A percentile compares a stretch with the other conserved stretches of the same genome.
These are phyloP conservation scores for Bagarius yarrelli DNA, from an alignment of 2,113 vertebrate genomes.

Conservation along the genomic window DNA sequence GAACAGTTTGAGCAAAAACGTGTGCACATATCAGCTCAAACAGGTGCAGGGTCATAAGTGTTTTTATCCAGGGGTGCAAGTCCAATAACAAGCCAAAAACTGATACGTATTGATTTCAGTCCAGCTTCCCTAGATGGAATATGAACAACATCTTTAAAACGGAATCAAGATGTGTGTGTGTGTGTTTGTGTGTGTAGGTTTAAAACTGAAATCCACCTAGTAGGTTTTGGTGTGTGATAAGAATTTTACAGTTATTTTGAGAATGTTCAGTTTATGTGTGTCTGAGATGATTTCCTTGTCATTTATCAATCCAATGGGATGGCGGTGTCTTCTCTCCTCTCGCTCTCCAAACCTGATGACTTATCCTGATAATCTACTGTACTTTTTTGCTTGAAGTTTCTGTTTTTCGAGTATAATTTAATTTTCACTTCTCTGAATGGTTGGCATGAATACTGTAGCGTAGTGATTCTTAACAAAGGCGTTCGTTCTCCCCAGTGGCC, in stretches of 20 bases:
- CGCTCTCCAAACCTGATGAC: not conserved
- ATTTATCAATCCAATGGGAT: not conserved
- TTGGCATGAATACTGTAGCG: not conserved
- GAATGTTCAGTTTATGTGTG: not conserved
- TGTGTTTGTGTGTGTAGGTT: not conserved
- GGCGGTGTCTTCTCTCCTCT: not conserved
- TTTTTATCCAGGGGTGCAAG: not conserved
- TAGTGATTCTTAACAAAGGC: too few species aligned
- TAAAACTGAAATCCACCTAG: not conserved
- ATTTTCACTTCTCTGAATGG: not conserved
- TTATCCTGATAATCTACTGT: conserved; percentile 7
- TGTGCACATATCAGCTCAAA: not conserved
- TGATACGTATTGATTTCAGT: not conserved
- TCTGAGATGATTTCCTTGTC: not conserved
- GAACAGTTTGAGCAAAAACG: not conserved
- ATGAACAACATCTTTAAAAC: not conserved
- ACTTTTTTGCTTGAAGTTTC: not conserved
- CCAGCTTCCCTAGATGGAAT: not conserved
- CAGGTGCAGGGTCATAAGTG: not conserved
- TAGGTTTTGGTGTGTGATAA: not conserved
- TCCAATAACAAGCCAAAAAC: not conserved
- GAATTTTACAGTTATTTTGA: not conserved
- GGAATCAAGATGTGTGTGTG: not conserved
- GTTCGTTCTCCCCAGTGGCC: too few species aligned
- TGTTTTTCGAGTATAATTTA: not conserved